Evolutionary conservation across 2,113 vertebrate genomes (phyloP), one percentile per base, ranked within the genome.

Genomic region (Montifringilla adamsi): DNA sequence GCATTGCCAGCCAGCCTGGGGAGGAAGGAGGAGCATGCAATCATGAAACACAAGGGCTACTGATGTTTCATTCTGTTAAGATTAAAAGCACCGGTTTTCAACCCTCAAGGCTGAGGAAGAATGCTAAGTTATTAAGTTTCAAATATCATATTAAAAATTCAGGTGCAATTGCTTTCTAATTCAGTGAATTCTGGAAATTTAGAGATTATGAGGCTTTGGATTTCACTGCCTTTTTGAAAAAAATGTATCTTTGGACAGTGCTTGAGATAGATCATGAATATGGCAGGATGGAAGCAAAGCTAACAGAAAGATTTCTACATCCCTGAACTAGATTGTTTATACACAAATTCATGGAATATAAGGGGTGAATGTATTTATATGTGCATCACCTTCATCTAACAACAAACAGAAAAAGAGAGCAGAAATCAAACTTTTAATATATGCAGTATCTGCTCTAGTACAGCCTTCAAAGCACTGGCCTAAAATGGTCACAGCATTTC

Each of bases 1-100:
- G 21, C 60, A 46, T 53, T 43, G 58, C 7, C 2, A 4, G 55
- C 33, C 58, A 43, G 44, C 41, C 41, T 53, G 46, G 50, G 44
- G 16, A 72, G 41, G 33, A 67, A 52, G 33, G 18, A 87, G 24
- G 41, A 70, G n/a, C 0, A 0, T 3, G 14, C 0, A 7, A 4
- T 39, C 14, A 11, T 6, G 7, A 21, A 59, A 24, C 35, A 58
- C 28, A n/a, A 67, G 56, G 16, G 17, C 41, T 75, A 30, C 47
- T 50, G 21, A 3, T 41, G 15, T 46, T 89, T 90, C 12, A 3
- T 68, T 86, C 59, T 68, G 35, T 50, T 75, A 33, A 74, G 43
- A 33, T 35, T 47, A 49, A 76, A 80, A 66, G 10, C 31, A 81
- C 27, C 50, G 58, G 11, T 37, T 84, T 74, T 14, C n/a, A 60